Evolutionary conservation across 2,888 invertebrate genomes (phyloP).

Genomic region (Lasioglossum lativentre): DNA sequence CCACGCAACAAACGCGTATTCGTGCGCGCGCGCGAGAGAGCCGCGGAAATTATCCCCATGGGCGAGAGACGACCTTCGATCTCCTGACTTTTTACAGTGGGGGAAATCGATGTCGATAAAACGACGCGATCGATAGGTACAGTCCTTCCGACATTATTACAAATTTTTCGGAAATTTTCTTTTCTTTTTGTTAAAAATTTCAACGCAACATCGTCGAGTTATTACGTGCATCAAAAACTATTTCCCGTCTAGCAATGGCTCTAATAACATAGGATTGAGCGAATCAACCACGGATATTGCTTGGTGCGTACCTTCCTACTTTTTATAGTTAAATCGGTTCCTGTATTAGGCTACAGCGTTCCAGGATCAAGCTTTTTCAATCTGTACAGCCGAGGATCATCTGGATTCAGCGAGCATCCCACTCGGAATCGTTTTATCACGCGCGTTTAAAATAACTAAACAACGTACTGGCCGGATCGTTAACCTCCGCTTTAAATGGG

Average conservation of each 20-base stretch:
- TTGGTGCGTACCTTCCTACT: background rate
- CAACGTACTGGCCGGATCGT: slow-evolving; percentile 16
- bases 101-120: background rate
- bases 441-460: slow-evolving; percentile 22
- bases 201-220: background rate
- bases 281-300: background rate
- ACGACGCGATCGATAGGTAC: background rate
- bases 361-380: background rate
- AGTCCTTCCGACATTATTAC: background rate
- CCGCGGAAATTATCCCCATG: slow-evolving; percentile 69
- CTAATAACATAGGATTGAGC: background rate
- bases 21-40: slow-evolving; percentile 28
- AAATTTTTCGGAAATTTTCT: background rate
- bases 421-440: slow-evolving; percentile 10
- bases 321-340: background rate
- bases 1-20: slow-evolving; percentile 17
- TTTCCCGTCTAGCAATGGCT: background rate
- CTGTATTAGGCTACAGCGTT: background rate
- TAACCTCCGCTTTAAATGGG: slow-evolving; percentile 30
- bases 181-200: background rate
- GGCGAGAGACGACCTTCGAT: slow-evolving; percentile 70
- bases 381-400: background rate
- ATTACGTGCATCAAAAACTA: background rate
- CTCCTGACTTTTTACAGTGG: slow-evolving; percentile 21
- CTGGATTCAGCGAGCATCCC: background rate